These are phyloP conservation scores for Drosophila takahashii DNA, from an alignment of 1,140 invertebrate genomes.

Conservation along the genomic window DNA sequence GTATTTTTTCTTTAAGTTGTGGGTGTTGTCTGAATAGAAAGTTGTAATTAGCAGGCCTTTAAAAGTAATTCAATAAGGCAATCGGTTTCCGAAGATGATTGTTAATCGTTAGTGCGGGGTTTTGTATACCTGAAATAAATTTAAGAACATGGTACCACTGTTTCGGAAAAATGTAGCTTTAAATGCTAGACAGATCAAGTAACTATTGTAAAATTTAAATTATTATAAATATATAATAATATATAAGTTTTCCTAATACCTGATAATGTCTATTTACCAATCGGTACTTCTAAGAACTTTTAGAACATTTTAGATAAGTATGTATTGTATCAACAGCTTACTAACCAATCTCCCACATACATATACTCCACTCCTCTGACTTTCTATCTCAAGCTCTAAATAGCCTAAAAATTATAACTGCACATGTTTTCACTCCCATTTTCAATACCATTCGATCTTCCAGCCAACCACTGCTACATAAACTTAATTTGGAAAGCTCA, in stretches of 20 bases:
- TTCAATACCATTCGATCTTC: constrained; percentile 11
- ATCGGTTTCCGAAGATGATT: background rate
- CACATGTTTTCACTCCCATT: constrained; percentile 43
- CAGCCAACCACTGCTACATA: constrained; percentile 6
- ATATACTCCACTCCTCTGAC: background rate
- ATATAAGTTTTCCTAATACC: too few species aligned
- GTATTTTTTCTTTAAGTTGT: constrained; percentile 9
- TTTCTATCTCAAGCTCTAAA: constrained; percentile 13
- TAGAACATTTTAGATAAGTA: background rate
- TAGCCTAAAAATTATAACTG: constrained; percentile 19
- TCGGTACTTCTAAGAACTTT: background rate
- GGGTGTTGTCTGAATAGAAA: constrained; percentile 20
- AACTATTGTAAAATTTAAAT: too few species aligned
- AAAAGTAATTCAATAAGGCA: constrained; percentile 14
- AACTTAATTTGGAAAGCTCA: constrained; percentile 72
- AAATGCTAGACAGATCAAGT: too few species aligned
- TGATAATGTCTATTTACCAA: background rate
- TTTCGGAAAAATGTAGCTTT: too few species aligned
- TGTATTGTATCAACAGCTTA: background rate
- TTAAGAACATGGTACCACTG: too few species aligned
- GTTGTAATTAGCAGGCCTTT: constrained; percentile 27
- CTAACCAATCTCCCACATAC: background rate
- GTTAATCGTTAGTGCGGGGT: background rate
- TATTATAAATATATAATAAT: too few species aligned
- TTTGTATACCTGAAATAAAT: background rate